Evolutionary conservation across 2,797 vertebrate species (phyloP).

Genomic region (Fratercula arctica): DNA sequence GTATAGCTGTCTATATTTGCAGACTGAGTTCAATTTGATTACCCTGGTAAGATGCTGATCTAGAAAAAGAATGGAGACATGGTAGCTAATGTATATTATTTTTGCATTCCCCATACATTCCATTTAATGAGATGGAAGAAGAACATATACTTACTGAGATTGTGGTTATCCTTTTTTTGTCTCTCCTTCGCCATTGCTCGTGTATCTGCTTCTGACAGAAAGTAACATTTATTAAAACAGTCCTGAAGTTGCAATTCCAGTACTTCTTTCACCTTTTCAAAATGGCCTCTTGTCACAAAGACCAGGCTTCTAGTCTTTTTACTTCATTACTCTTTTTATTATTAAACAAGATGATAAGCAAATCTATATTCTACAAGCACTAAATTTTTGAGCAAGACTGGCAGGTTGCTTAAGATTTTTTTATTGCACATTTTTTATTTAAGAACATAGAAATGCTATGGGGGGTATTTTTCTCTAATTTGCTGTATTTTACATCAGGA

Average conservation of each 20-base stretch:
- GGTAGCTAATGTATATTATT: not conserved
- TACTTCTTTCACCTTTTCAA: not conserved
- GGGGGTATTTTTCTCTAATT: conserved; percentile 7
- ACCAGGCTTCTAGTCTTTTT: not conserved
- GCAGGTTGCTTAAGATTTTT: not conserved
- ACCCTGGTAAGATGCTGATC: not conserved
- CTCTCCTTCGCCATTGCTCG: conserved; percentile 94
- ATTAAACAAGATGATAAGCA: not conserved
- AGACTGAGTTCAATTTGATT: not conserved
- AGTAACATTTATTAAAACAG: conserved; percentile 60
- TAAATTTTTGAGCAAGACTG: not conserved
- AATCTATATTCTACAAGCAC: not conserved
- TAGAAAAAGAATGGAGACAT: not conserved
- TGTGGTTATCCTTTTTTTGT: conserved; percentile 99
- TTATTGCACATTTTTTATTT: not conserved
- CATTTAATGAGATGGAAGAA: not conserved
- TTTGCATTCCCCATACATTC: not conserved
- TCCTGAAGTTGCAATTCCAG: not conserved
- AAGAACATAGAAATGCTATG: not conserved
- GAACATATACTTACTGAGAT: conserved; percentile 89
- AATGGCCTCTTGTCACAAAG: not conserved
- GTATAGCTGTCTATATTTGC: not conserved
- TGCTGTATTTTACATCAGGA: not conserved
- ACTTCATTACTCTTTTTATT: not conserved
- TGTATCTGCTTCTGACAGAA: conserved; percentile 88